These are phyloP conservation scores for Notolepis coatsorum DNA, from an alignment of 2,797 vertebrate species.

Conservation along the genomic window DNA sequence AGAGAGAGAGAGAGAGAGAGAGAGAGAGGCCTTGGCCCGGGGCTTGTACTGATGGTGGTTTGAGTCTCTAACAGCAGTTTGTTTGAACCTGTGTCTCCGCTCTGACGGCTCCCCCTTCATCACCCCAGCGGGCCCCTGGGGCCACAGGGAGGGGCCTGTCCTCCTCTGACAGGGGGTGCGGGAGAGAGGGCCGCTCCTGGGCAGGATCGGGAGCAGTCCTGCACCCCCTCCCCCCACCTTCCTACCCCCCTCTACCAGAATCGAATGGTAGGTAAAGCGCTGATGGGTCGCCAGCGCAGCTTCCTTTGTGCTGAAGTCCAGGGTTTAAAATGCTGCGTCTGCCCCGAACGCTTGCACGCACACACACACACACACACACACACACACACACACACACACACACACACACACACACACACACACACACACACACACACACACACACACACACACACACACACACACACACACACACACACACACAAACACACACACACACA, in stretches of 20 bases:
- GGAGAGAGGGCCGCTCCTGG: constrained; percentile 8
- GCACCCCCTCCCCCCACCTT: constrained; percentile 5
- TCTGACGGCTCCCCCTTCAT: constrained; percentile 67
- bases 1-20: not conserved
- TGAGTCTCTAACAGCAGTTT: constrained; percentile 77
- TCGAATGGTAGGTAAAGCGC: constrained; percentile 73
- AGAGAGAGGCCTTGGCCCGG: constrained; percentile 38
- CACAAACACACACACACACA: constrained; percentile 51
- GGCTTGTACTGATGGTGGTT: constrained; percentile 58
- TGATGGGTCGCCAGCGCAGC: constrained; percentile 77
- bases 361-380: constrained; percentile 40
- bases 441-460: too few species aligned
- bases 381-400: constrained; percentile 19
- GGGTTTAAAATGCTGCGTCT: constrained; percentile 82
- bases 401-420: constrained; percentile 44
- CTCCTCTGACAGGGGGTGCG: not conserved
- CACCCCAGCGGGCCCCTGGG: constrained; percentile 41
- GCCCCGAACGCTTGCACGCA: constrained; percentile 50
- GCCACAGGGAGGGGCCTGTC: constrained; percentile 15
- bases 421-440: not conserved
- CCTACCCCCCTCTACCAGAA: constrained; percentile 9
- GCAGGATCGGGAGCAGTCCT: constrained; percentile 10
- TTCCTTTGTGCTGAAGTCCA: constrained; percentile 81
- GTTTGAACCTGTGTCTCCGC: constrained; percentile 66
- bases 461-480: constrained; percentile 49